Evolutionary conservation across 2,888 invertebrate species (phyloP), one percentile per base, ranked within the genome.

Genomic region (Parelbella ahira): DNA sequence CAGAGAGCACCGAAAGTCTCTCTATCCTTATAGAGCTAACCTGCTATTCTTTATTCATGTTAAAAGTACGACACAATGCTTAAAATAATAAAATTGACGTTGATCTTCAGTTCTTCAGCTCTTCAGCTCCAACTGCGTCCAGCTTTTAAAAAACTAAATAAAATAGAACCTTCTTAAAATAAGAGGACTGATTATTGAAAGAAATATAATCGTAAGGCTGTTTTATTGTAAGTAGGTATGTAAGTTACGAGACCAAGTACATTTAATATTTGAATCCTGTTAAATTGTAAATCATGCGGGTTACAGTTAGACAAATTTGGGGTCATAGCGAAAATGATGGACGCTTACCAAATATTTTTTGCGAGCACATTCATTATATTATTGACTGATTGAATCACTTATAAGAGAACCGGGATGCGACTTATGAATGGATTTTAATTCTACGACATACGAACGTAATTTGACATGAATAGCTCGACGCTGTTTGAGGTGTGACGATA

Each of bases 391-490:
- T 41, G 33, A 27, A 41, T 19, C 8, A 8, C 8, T 11, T 12
- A 20, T 19, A 33, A 32, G 25, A 2, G 10, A 41, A 33, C 12
- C 39, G 33, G 39, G 33, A 41, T 33, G 20, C 20, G 20, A 12
- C 24, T 33, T 41, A 44, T 50, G 44, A 44, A 50, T 44, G 39
- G 41, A 42, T 43, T 18, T 37, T 44, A 25, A 44, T 44, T 44
- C 46, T 18, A 21, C 27, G 34, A 38, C 32, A 25, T 32, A n/a
- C n/a, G 18, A 20, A 27, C 33, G 18, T 41, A 33, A 41, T 41
- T 41, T 44, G 33, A 44, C 38, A 28, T 38, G 33, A 44, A 33
- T 38, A n/a, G 23, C 27, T 11, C 9, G 27, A 18, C 21, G 23
- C 6, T 13, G 11, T 20, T 33, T 19, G 19, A 25, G 9, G 6